Evolutionary conservation across 2,113 vertebrate species (phyloP), one percentile per base, ranked within the genome.

Genomic region (Elanus axillaris): DNA sequence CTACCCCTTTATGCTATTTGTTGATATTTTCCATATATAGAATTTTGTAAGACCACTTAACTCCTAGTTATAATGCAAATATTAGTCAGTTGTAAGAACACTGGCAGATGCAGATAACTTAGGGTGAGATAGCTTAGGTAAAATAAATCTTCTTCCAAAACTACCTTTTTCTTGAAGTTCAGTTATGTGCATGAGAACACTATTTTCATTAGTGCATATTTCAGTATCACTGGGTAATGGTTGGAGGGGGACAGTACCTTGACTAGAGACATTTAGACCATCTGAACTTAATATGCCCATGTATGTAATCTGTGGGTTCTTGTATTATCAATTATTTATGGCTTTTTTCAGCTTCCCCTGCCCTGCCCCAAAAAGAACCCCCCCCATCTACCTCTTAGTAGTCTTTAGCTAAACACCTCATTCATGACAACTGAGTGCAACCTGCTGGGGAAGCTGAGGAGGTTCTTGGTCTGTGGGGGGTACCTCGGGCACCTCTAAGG

Each of bases 1-100:
- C 96, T 88, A 73, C 79, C 83, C 58, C 93, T 84, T 85, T 56
- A n/a, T 38, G 36, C 34, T 93, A 31, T 80, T 92, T 91, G 58
- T 77, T 93, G 59, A 22, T 63, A 62, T 91, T 94, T 95, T 72
- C 97, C 90, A 53, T 90, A 93, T 91, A 93, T 59, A 90, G 63
- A 95, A 72, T 59, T 78, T 75, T 94, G 52, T 74, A 82, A 60
- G 64, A 68, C 80, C 25, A 67, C 66, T 76, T 95, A 91, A 85
- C 81, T 82, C 23, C 64, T 94, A 90, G 48, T 78, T 64, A 64
- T 60, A 76, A 76, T 23, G 15, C 9, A 21, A 42, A 1, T 87
- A 42, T 12, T 38, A 67, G 34, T 25, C 27, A 78, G 42, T n/a
- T 72, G 25, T 72, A 76, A 73, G n/a, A 90, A 45, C 38, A 47